Evolutionary conservation across 2,113 vertebrate species (phyloP), one percentile per base, ranked within the genome.

Genomic region (Benitochromis conjunctus): DNA sequence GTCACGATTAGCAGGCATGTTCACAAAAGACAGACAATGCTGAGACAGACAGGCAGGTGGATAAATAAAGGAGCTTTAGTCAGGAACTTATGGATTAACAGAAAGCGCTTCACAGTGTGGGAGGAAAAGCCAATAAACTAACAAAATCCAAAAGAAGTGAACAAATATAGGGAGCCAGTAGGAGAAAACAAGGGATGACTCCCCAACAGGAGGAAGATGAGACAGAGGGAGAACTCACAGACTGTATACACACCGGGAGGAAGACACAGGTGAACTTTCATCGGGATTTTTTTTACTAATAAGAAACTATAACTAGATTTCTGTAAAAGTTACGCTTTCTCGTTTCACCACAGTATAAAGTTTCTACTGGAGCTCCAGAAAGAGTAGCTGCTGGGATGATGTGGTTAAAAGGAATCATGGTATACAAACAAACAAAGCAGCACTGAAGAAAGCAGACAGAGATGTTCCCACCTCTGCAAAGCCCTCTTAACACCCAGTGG

Each of bases 401-500:
- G 71, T 77, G 9, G 8, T 41, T 69, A 51, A 56, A 31, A 5
- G 7, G 3, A 11, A 36, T 46, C 2, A 2, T 24, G 19, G 79
- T 21, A 26, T 54, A 69, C 54, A 64, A 74, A 79, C 31, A 57
- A 58, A 71, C 43, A 48, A 58, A 80, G 9, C 24, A 41, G 41
- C 29, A 81, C 58, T 57, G 78, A 36, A 34, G 60, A 60, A 31
- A 74, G 48, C 58, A 18, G 81, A 93, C 90, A 91, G 91, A 95
- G 93, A 92, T 83, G 86, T 95, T 94, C 84, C 90, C 94, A 93
- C 93, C 90, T 94, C 93, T 92, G 86, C 85, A 85, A 89, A 84
- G 79, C 62, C 88, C 83, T 92, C 86, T 95, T 94, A 93, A 86
- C 94, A 88, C 95, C 91, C 83, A 24, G 93, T 55, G 84, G 94